Evolutionary conservation across 2,113 vertebrate species (phyloP), one percentile per base, ranked within the genome.

Genomic region (Aegotheles bennettii): DNA sequence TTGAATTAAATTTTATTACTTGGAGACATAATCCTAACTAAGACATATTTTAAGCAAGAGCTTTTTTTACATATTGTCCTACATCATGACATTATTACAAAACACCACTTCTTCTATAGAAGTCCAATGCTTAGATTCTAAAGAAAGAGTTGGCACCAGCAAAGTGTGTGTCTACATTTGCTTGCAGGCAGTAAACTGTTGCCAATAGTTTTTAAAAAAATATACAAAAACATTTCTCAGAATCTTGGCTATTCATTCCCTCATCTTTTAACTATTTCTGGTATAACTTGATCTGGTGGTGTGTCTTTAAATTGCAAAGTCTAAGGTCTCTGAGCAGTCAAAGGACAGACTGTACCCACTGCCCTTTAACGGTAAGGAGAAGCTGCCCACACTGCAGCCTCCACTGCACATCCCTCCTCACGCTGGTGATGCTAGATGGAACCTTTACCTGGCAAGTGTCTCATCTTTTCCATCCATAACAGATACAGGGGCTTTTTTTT

Each of bases 391-490:
- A 89, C 70, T 68, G 67, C 35, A 94, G 70, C 45, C 64, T 73
- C 21, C 53, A 78, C 92, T 96, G 75, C 86, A 96, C 94, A 94
- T 96, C 97, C 94, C 96, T 97, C 94, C 94, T 91, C 35, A 26
- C 5, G 4, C 54, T 68, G 36, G 23, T 97, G 96, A 97, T 96
- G 94, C 84, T 89, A 93, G 75, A 86, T 84, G 96, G 94, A 96
- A 96, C 83, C 42, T 91, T 94, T 87, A 94, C 97, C 96, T 97
- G 43, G 36, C 33, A 9, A 63, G 3, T 14, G n/a, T 80, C 96
- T 98, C 97, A 98, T 94, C 93, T 96, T 98, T 98, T 98, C 98
- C 97, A 84, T 73, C 67, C 91, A 77, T 57, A 63, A 96, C 74
- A 94, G 84, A 76, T 93, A 91, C 38, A 57, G 79, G 85, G 84